Conservation (phyloP, 2,797 vertebrate species). For the Notamacropus eugenii region DNA sequence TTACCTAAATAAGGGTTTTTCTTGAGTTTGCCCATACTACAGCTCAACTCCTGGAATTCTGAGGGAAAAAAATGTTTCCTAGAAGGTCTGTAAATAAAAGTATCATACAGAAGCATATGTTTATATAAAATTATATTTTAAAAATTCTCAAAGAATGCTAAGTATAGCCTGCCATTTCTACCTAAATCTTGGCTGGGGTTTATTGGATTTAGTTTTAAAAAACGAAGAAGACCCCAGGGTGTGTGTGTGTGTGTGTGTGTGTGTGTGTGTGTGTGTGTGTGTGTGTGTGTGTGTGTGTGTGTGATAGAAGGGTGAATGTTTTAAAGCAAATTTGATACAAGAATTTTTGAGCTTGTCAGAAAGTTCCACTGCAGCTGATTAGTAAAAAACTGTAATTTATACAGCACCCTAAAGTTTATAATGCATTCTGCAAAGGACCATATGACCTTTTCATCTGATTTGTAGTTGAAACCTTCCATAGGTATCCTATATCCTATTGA, state of each 20-base stretch:
- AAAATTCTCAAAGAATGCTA: constrained; percentile 40
- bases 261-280: no score
- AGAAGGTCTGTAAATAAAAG: constrained; percentile 53
- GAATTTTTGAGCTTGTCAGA: neutral
- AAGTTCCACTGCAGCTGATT: neutral
- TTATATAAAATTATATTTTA: constrained; percentile 70
- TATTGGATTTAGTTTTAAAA: neutral
- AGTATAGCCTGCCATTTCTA: neutral
- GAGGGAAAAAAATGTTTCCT: constrained; percentile 71
- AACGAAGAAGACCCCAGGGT: neutral
- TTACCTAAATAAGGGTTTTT: constrained; percentile 51
- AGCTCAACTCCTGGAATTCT: constrained; percentile 56
- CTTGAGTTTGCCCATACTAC: constrained; percentile 1
- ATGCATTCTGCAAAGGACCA: neutral
- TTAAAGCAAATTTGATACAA: neutral
- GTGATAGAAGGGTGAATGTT: neutral
- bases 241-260: no score
- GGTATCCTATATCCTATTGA: neutral
- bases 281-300: no score
- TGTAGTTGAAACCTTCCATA: neutral
- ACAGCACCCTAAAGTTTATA: neutral
- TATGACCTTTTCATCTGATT: neutral
- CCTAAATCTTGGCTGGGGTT: neutral
- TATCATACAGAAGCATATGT: constrained; percentile 57
- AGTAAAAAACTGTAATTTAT: neutral